A percentile compares a stretch with the other conserved stretches of the same genome.
phyloP scores from a whole-genome alignment of 2,888 invertebrate genomes.

The Agelastica alni region DNA sequence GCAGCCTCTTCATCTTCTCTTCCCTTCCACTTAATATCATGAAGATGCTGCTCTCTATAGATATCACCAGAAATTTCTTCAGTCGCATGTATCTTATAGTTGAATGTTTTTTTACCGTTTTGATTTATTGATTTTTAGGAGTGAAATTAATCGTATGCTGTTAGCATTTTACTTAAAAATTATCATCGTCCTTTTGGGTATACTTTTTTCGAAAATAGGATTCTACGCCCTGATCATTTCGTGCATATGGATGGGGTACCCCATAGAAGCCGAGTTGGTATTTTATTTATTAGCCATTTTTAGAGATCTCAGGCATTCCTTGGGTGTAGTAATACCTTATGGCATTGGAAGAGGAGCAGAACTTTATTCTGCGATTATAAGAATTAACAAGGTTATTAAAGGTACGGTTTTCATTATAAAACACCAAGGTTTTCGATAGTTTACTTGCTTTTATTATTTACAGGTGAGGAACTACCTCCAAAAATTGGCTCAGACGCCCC shows the following conservation, averaged over 20 bases:
- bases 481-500: conserved; percentile 29
- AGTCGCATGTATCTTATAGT: too few relatives aligned
- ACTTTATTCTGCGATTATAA: conserved; percentile 71
- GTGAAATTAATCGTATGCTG: conserved; percentile 65
- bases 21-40: too few relatives aligned
- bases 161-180: conserved; percentile 48
- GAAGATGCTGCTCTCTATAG: too few relatives aligned
- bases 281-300: conserved; percentile 91
- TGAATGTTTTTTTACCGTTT: too few relatives aligned
- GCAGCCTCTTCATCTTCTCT: too few relatives aligned
- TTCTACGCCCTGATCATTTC: conserved; percentile 56
- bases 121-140: conserved; percentile 65
- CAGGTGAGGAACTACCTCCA: conserved; percentile 20
- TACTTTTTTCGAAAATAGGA: conserved; percentile 47
- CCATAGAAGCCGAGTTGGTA: conserved; percentile 80
- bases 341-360: conserved; percentile 82
- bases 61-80: too few relatives aligned
- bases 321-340: conserved; percentile 89
- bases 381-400: conserved; percentile 65
- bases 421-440: too few relatives aligned
- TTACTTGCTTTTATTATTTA: neutral
- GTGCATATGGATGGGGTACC: conserved; percentile 70
- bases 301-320: conserved; percentile 80
- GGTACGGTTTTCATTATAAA: too few relatives aligned
- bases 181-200: conserved; percentile 44